Evolutionary conservation across 2,888 invertebrate species (phyloP), one percentile per base, ranked within the genome.

Genomic region (Leuctra nigra): DNA sequence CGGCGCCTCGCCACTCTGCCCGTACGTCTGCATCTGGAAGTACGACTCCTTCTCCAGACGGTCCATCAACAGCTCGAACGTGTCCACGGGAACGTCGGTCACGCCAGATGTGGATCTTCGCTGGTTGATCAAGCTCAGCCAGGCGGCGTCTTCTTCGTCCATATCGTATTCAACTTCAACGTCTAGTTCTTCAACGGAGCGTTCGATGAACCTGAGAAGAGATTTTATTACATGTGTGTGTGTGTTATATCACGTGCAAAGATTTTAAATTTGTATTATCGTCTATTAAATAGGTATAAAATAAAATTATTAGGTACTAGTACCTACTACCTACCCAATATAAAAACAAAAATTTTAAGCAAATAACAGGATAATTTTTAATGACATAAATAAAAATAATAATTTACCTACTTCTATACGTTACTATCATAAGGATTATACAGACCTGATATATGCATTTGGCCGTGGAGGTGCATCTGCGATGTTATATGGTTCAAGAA

Each of bases 71-170:
- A 93, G 72, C 70, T 99, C 98, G 69, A 99, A 82, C 0, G 87
- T 88, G 68, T 94, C 92, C 23, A 92, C 87, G 38, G 86, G 83
- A n/a, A 98, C 86, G 0, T 82, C 76, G 2, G 84, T 81, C 29
- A 91, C 70, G 1, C 84, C 83, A 54, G 84, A 81, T 39, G 83
- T 81, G 54, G 81, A 77, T 48, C 98, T 79, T 63, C 83, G 81
- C 64, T 91, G 88, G 71, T 99, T 98, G 63, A 95, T 85, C 55
- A 92, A 80, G 33, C 84, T 80, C 59, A 99, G 73, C 97, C 97
- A 99, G 0, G 92, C 91, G 13, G 90, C 88, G 68, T 99, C 98
- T 75, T 98, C 97, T 70, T 98, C 98, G 71, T 99, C 98, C 64
- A 97, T 87, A 75, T 98, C 98, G 76, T 98, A 99, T 71, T 98